Conservation (phyloP, 2,797 vertebrate genomes). For the Spatula clypeata region DNA sequence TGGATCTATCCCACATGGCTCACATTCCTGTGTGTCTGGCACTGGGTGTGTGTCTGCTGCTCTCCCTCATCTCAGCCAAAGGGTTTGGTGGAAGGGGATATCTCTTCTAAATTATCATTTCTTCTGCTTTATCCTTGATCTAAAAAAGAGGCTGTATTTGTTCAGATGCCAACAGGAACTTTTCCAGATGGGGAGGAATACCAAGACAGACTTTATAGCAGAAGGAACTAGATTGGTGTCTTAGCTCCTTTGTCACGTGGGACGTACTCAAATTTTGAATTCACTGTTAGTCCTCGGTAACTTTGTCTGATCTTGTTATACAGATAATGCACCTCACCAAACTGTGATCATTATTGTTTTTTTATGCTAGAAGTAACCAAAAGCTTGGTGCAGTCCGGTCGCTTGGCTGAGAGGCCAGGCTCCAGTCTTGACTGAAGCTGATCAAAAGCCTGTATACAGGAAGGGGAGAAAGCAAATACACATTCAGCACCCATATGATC, state of each 20-base stretch:
- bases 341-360: not conserved
- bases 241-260: not conserved
- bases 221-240: not conserved
- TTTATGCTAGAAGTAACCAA: not conserved
- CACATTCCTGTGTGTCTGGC: not conserved
- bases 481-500: not conserved
- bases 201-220: not conserved
- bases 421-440: not conserved
- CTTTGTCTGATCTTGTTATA: not conserved
- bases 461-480: not conserved
- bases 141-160: not conserved
- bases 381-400: not conserved
- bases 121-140: not conserved
- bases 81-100: accelerated
- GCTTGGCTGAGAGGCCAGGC: not conserved
- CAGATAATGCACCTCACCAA: not conserved
- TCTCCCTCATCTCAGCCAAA: not conserved
- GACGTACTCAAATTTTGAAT: not conserved
- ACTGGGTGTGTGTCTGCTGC: not conserved
- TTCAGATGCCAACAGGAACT: not conserved
- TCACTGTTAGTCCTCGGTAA: not conserved
- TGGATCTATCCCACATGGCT: not conserved
- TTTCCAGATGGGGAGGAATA: not conserved
- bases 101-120: conserved; percentile 23
- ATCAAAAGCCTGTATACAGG: not conserved